Evolutionary conservation across 2,797 vertebrate genomes (phyloP), one percentile per base, ranked within the genome.

Genomic region (Cheirogaleus major): DNA sequence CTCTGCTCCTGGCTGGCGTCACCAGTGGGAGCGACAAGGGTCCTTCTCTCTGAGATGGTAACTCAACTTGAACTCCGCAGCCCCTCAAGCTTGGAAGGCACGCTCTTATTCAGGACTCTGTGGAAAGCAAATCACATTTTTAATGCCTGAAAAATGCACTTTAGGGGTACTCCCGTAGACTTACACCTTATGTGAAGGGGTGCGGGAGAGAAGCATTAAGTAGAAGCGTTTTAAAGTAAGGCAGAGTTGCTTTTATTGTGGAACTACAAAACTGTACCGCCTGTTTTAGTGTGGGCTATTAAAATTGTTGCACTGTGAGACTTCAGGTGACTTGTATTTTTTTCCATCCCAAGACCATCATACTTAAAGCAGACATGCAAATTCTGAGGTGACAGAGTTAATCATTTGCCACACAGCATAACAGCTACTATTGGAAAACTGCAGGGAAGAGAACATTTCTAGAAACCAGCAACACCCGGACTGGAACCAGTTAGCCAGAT

Each of bases 281-380:
- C 67, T 93, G 7, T 84, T 88, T 95, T 87, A 90, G 70, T 63
- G 90, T 91, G 84, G 59, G 84, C 93, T 86, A 98, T 98, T 98
- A 98, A 98, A 98, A 89, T 23, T 43, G 32, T 90, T 92, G 73
- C 65, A 70, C 89, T 86, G 41, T 89, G 75, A 95, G 87, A 90
- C 82, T 91, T 93, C 25, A 91, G 91, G 81, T 97, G 95, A 96
- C 88, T 95, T 94, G 93, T 95, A 43, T 79, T 94, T 95, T 48
- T 96, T 93, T 93, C 94, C 80, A 57, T 78, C 65, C 65, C 73
- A 87, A 84, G 76, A 73, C 73, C 70, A 38, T 94, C 79, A 23
- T 76, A 91, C 86, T 75, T 61, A 76, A 96, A 84, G 87, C 78
- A 96, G 63, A 45, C 85, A 87, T 88, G 90, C 76, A 92, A 85